Percentiles rank a stretch among this genome's conserved stretches.
Conservation (phyloP, 2,113 vertebrate genomes). For the Heteronetta atricapilla region DNA sequence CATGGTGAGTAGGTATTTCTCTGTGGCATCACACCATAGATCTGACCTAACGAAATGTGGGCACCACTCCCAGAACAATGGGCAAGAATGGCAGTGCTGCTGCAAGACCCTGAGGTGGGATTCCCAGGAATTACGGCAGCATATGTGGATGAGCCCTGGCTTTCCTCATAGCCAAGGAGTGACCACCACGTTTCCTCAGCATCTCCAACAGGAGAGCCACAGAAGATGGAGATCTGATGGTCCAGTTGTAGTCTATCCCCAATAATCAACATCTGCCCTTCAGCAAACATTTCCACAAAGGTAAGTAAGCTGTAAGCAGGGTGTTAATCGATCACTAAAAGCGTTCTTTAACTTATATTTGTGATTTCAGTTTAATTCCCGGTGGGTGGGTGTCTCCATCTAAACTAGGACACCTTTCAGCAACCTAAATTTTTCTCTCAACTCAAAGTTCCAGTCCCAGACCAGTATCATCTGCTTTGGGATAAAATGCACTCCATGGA, state of each 20-base stretch:
- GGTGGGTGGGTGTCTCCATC: not conserved
- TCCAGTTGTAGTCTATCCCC: not conserved
- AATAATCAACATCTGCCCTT: not conserved
- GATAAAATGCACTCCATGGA: not conserved
- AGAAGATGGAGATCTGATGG: not conserved
- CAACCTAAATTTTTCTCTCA: not conserved
- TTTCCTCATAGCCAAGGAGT: not conserved
- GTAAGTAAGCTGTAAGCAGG: not conserved
- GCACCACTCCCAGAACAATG: not conserved
- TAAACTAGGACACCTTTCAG: constrained; percentile 28
- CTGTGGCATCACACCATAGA: not conserved
- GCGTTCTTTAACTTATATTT: not conserved
- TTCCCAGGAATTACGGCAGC: rapidly evolving
- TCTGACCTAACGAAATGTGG: not conserved
- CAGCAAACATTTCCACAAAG: not conserved
- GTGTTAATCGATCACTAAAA: not conserved
- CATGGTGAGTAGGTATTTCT: rapidly evolving
- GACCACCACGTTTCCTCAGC: not conserved
- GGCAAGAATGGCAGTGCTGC: not conserved
- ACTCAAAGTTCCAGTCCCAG: not conserved
- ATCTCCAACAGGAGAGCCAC: not conserved
- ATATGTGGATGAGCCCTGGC: not conserved
- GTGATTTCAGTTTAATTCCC: constrained; percentile 3
- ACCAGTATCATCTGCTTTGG: not conserved
- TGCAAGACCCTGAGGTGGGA: not conserved